Evolutionary conservation across 1,140 invertebrate genomes (phyloP).

Genomic region (Mya arenaria): DNA sequence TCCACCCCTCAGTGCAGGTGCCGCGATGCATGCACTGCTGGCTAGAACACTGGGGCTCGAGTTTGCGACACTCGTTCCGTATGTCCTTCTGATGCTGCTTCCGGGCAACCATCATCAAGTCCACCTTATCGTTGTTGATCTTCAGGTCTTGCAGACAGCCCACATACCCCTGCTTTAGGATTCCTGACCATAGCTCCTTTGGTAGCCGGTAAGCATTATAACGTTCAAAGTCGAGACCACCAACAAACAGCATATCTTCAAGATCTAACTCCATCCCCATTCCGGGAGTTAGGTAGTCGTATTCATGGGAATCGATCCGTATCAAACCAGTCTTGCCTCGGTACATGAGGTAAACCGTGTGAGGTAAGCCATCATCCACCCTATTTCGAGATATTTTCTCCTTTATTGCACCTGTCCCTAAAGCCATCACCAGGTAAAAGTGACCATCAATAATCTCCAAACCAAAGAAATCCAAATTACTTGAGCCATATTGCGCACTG

Average conservation of each 20-base stretch:
- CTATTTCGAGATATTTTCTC: conserved; percentile 81
- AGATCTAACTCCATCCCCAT: conserved; percentile 88
- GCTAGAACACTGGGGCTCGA: conserved; percentile 91
- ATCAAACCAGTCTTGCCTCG: conserved; percentile 90
- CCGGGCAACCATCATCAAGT: conserved; percentile 93
- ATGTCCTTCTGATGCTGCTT: conserved; percentile 91
- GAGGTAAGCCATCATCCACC: conserved; percentile 96
- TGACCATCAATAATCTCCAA: conserved; percentile 96
- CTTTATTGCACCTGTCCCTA: conserved; percentile 94
- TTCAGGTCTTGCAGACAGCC: conserved; percentile 97
- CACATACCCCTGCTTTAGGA: conserved; percentile 94
- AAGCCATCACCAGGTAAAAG: conserved; percentile 94
- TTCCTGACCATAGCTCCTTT: conserved; percentile 94
- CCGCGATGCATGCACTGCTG: conserved; percentile 97
- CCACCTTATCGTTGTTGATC: conserved; percentile 95
- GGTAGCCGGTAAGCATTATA: conserved; percentile 86
- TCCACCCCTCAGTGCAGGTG: conserved; percentile 96
- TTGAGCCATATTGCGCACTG: conserved; percentile 73
- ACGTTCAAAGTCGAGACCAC: conserved; percentile 83
- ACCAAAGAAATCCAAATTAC: conserved; percentile 93
- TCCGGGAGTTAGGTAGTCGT: conserved; percentile 92
- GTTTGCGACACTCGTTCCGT: conserved; percentile 79
- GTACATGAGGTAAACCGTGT: conserved; percentile 86
- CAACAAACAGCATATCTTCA: conserved; percentile 92
- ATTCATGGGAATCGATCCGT: conserved; percentile 93